Conservation (phyloP, 2,797 vertebrate species). For the Chelon auratus region DNA sequence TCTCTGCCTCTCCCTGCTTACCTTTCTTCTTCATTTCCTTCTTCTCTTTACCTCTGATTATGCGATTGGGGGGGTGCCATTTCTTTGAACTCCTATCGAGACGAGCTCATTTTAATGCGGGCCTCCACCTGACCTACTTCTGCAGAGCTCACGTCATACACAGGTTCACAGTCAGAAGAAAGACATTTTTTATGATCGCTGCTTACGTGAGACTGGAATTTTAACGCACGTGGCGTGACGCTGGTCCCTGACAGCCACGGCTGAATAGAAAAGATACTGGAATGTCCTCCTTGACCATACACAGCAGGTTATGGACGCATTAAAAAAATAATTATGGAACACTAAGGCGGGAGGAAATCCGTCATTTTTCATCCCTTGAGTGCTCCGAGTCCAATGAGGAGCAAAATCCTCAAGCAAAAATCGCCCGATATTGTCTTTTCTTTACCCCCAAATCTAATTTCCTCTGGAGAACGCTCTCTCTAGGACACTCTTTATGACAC, state of each 20-base stretch:
- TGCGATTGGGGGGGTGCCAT: conserved; percentile 27
- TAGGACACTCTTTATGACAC: conserved; percentile 30
- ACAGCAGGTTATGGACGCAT: conserved; percentile 22
- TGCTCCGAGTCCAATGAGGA: conserved; percentile 14
- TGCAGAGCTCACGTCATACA: conserved; percentile 13
- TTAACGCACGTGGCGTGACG: conserved; percentile 14
- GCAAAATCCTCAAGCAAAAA: conserved; percentile 16
- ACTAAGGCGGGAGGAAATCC: conserved; percentile 13
- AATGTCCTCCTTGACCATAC: conserved; percentile 11
- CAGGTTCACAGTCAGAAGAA: conserved; percentile 21
- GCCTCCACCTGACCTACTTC: conserved; percentile 71
- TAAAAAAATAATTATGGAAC: background rate
- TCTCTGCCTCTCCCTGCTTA: conserved; percentile 19
- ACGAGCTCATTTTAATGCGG: conserved; percentile 63
- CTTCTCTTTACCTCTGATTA: conserved; percentile 46
- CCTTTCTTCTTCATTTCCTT: conserved; percentile 31
- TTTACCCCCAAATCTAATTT: conserved; percentile 37
- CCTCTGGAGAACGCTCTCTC: conserved; percentile 19
- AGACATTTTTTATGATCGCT: conserved; percentile 33
- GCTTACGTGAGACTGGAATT: conserved; percentile 37
- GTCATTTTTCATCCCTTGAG: conserved; percentile 8
- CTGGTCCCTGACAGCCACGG: conserved; percentile 1
- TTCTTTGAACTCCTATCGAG: conserved; percentile 59
- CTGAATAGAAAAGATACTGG: background rate
- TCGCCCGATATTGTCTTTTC: conserved; percentile 18